Conservation (phyloP, 2,888 invertebrate genomes). For the Onchidella celtica region DNA sequence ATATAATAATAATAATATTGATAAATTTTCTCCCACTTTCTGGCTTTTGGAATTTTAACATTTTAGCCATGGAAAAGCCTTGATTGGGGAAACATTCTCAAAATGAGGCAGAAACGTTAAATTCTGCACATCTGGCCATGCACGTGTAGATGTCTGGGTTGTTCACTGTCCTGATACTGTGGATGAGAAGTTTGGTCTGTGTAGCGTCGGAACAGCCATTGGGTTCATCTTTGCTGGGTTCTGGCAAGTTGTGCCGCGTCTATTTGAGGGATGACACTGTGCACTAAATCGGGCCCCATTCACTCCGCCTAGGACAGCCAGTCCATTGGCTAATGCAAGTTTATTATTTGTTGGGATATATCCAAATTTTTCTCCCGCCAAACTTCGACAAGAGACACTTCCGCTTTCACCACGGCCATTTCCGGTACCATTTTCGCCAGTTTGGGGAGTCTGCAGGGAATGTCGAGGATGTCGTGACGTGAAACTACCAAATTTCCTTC, state of each 20-base stretch:
- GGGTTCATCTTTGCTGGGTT: not conserved
- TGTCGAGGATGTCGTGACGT: not conserved
- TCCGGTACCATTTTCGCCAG: not conserved
- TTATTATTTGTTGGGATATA: not conserved
- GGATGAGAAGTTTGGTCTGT: no score
- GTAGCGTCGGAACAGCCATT: slow-evolving; percentile 2
- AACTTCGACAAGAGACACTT: not conserved
- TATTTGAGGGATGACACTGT: not conserved
- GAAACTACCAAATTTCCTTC: not conserved
- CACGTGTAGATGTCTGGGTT: no score
- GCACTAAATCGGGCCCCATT: not conserved
- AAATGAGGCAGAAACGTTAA: not conserved
- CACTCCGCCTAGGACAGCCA: not conserved
- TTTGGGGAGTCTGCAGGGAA: not conserved
- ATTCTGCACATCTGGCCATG: no score
- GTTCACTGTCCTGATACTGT: no score
- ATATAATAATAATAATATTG: no score
- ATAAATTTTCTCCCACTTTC: not conserved
- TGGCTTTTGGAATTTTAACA: not conserved
- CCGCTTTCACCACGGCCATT: not conserved
- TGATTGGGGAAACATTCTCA: not conserved
- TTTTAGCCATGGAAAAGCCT: not conserved
- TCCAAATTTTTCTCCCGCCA: not conserved
- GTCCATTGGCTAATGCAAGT: not conserved
- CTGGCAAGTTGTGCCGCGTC: not conserved